A percentile compares a stretch with the other conserved stretches of the same genome.
Conservation (phyloP, 2,888 invertebrate genomes). For the Notodonta dromedarius region DNA sequence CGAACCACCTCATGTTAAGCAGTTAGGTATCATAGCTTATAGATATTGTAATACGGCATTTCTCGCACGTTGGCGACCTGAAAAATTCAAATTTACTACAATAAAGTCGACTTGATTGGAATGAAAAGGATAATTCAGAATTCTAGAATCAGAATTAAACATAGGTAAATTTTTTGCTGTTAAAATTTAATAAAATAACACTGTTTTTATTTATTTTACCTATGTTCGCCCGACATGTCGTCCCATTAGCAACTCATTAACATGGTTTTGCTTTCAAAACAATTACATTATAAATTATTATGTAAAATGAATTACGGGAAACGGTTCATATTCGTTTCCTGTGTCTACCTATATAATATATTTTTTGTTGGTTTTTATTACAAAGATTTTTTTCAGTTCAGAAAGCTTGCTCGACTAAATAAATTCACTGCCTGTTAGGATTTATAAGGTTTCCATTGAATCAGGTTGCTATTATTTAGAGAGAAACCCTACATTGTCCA, state of each 20-base stretch:
- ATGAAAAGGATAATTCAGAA: too few species aligned
- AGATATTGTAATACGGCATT: too few species aligned
- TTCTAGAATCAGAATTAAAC: too few species aligned
- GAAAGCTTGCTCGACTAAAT: conserved; percentile 15
- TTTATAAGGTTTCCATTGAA: conserved; percentile 37
- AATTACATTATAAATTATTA: neutral
- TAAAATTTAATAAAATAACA: too few species aligned
- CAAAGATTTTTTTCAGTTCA: neutral
- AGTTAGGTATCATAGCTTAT: too few species aligned
- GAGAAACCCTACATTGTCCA: conserved; percentile 33
- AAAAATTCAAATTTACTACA: too few species aligned
- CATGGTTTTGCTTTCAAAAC: conserved; percentile 7
- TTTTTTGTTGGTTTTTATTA: too few species aligned
- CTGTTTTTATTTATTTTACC: neutral
- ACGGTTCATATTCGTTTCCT: neutral
- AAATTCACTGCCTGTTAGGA: conserved; percentile 23
- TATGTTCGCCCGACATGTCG: neutral
- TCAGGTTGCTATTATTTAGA: conserved; percentile 34
- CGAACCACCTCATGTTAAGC: too few species aligned
- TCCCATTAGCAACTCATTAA: conserved; percentile 4
- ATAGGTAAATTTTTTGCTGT: too few species aligned
- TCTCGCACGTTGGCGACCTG: too few species aligned
- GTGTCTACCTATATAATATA: too few species aligned
- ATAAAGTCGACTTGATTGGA: too few species aligned
- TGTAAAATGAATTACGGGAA: neutral